Evolutionary conservation across 92 coral and sea anemone genomes (phyloP), one percentile per base, ranked within the genome.

Genomic region (Epizoanthus stellaris): DNA sequence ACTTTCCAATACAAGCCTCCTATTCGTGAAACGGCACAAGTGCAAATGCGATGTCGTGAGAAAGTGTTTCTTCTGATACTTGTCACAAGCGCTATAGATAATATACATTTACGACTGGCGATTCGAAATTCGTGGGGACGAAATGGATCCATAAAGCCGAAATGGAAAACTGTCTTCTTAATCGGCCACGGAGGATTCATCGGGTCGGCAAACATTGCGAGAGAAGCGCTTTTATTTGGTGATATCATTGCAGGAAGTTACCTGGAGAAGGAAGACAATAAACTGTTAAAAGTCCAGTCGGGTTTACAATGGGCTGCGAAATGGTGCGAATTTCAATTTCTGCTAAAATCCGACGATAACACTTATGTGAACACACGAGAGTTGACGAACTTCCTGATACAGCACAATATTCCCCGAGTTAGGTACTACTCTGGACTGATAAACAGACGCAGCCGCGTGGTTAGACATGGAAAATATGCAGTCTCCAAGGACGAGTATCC

Each of bases 231-330:
- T 30, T 65, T 87, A 64, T 87, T 87, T 82, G 90, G 90, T 47
- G 90, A 87, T 76, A 87, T 87, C 10, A 73, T 82, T 65, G 87
- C 82, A 15, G 90, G 87, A 21, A 76, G 73, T 19, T 87, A 74
- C 70, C 0, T 56, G 39, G 90, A 87, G 45, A 87, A 42, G 0
- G 82, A 80, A 54, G 77, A 65, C 5, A 87, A 82, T 80, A 87
- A 87, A 74, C 82, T 82, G 4, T 64, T 82, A 38, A 87, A 87
- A 75, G 70, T 87, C 17, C 76, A 81, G 49, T 87, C 76, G 3
- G 84, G 90, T 19, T 87, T 87, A 16, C 72, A 70, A 42, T 87
- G 90, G 90, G 90, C 90, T 9, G 72, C 86, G 1, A 72, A 71
- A 19, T 87, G 60, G 60, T 87, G 90, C 64, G 56, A 53, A 12